Evolutionary conservation across 2,797 vertebrate species (phyloP), one percentile per base, ranked within the genome.

Genomic region (Artibeus jamaicensis): DNA sequence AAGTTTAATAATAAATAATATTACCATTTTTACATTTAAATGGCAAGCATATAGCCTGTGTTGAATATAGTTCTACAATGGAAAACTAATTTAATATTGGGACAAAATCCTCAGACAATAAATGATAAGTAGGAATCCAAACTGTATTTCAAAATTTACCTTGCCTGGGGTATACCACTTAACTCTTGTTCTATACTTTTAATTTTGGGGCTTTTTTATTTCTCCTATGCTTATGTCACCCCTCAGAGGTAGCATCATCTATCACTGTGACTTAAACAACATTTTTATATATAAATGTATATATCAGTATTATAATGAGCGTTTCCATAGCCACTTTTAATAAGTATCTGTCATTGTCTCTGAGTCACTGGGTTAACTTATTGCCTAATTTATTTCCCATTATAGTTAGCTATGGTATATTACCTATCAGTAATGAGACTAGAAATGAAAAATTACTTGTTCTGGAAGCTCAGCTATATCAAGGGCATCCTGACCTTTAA

Each of bases 361-460:
- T 12, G 24, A 94, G 62, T 90, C 78, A 91, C 6, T 73, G 55
- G 3, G 37, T 50, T 89, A 85, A 55, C n/a, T 71, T 93, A 74
- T 62, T 92, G 29, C 19, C 79, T 89, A 86, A 77, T 81, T 95
- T 92, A 88, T 70, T 94, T 96, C 62, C 42, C 74, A 74, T 89
- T 93, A 55, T 39, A 90, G 18, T 87, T 79, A 67, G 44, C 67
- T 88, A 68, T 53, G 50, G 26, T 89, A 1, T 71, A 74, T 94
- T 92, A 86, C 32, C 6, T 76, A 77, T 92, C 9, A 86, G 39
- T 77, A 86, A 71, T 81, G 29, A 86, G 19, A 83, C 32, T 78
- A 82, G 65, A 93, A 86, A 70, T 92, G 70, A 91, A 55, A 89
- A 74, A 84, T 78, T 14, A 59, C 86, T 89, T 93, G 34, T 87